Evolutionary conservation across 2,113 vertebrate species (phyloP), one percentile per base, ranked within the genome.

Genomic region (Amazona vittata): DNA sequence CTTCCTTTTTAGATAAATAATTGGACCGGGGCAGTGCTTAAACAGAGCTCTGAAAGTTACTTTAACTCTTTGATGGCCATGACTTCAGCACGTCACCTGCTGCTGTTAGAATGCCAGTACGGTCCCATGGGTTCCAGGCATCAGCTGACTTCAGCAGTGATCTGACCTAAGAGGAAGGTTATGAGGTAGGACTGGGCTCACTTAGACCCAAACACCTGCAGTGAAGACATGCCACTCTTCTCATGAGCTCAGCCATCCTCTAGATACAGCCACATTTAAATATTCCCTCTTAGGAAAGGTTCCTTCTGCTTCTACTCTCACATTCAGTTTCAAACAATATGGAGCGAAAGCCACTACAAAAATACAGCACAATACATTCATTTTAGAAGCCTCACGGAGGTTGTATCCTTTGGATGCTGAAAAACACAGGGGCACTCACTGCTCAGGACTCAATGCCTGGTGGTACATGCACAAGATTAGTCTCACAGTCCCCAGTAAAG

Each of bases 1-100:
- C 83, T 97, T 96, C 96, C 92, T 95, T 80, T 59, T 71, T 60
- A 92, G 96, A 97, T 95, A 96, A 96, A 85, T 78, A 91, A 96
- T 1, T 94, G 96, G 92, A 83, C 68, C 46, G 4, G 50, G 60
- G 62, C 3, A 2, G 89, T 15, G 71, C 90, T 86, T 46, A 33
- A 70, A 85, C 71, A 90, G 59, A 90, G 79, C 64, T 59, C 87
- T 83, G 46, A 41, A 53, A 83, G 46, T 24, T 10, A 59, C 16
- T 78, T 96, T 96, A 96, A 96, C 96, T 71, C 85, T 78, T 94
- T 15, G 46, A 6, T 13, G 7, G 76, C 55, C 68, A 75, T 47
- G 50, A 8, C 43, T 50, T 60, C 7, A 47, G 25, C 2, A 1
- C 4, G 7, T 17, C 19, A 16, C 44, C 49, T 68, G 55, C 15